Evolutionary conservation across 2,113 vertebrate genomes (phyloP).

Genomic region (Amblyopsis rosae): DNA sequence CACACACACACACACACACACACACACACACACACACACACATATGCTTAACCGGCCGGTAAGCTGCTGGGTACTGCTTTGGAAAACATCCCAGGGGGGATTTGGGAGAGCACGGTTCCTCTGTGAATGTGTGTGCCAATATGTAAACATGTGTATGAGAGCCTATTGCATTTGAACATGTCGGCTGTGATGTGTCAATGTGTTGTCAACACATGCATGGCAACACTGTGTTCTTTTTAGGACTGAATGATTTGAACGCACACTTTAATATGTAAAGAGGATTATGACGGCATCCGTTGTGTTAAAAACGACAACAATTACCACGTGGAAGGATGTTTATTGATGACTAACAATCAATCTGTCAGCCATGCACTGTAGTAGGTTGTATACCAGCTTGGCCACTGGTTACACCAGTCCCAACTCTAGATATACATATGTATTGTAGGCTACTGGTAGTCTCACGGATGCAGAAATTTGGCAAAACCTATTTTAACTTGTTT

Average conservation of each 20-base stretch:
- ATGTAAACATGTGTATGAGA: constrained; percentile 66
- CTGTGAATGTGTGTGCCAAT: constrained; percentile 54
- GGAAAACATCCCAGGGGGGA: constrained; percentile 67
- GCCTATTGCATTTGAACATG: constrained; percentile 49
- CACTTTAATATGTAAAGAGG: constrained; percentile 45
- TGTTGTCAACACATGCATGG: constrained; percentile 52
- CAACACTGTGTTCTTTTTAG: constrained; percentile 39
- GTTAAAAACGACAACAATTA: constrained; percentile 32
- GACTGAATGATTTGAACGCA: constrained; percentile 51
- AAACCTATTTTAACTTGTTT: too few species aligned
- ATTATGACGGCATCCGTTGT: constrained; percentile 40
- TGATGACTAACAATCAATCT: too few species aligned
- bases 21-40: too few species aligned
- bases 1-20: constrained; percentile 4
- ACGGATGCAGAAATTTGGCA: too few species aligned
- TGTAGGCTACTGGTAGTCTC: too few species aligned
- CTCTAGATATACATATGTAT: too few species aligned
- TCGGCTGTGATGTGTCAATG: constrained; percentile 34
- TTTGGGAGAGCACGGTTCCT: constrained; percentile 60
- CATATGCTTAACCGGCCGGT: constrained; percentile 27
- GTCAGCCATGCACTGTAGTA: too few species aligned
- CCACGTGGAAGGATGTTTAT: constrained; percentile 19
- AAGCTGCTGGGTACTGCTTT: constrained; percentile 33
- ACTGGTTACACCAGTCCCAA: too few species aligned
- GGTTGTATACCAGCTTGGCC: too few species aligned